Percentiles rank a stretch among this genome's conserved stretches.
These are phyloP conservation scores for Tetropium fuscum DNA, from an alignment of 2,888 invertebrate genomes.

Conservation along the genomic window DNA sequence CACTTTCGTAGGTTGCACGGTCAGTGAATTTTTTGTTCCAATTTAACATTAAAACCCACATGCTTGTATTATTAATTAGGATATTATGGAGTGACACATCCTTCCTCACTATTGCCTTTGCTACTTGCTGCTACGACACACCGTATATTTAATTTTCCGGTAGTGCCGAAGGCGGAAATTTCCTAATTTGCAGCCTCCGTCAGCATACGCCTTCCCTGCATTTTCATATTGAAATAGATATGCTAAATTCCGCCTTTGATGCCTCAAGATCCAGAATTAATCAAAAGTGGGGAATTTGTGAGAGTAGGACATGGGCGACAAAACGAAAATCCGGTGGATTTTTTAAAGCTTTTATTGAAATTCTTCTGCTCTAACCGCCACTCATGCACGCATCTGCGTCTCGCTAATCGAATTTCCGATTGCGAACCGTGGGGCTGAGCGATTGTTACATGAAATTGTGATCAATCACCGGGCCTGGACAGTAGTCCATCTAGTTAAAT, in stretches of 20 bases:
- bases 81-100: no score
- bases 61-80: no score
- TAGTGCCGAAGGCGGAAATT: no score
- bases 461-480: constrained; percentile 40
- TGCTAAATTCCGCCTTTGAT: constrained; percentile 27
- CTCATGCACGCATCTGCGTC: constrained; percentile 35
- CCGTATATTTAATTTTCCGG: no score
- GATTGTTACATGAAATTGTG: constrained; percentile 36
- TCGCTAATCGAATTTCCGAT: constrained; percentile 42
- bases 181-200: constrained; percentile 1
- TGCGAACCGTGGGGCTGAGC: background rate
- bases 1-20: no score
- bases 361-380: constrained; percentile 38
- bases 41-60: no score
- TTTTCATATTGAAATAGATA: constrained; percentile 26
- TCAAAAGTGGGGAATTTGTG: constrained; percentile 47
- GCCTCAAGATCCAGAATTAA: constrained; percentile 39
- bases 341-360: constrained; percentile 51
- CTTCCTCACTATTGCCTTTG: no score
- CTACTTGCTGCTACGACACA: no score
- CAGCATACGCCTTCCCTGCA: background rate
- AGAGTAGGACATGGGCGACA: constrained; percentile 47
- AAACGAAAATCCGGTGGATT: constrained; percentile 48
- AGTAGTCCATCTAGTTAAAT: constrained; percentile 30
- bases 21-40: no score